Conservation (phyloP, 2,888 invertebrate species). For the Autographa gamma region DNA sequence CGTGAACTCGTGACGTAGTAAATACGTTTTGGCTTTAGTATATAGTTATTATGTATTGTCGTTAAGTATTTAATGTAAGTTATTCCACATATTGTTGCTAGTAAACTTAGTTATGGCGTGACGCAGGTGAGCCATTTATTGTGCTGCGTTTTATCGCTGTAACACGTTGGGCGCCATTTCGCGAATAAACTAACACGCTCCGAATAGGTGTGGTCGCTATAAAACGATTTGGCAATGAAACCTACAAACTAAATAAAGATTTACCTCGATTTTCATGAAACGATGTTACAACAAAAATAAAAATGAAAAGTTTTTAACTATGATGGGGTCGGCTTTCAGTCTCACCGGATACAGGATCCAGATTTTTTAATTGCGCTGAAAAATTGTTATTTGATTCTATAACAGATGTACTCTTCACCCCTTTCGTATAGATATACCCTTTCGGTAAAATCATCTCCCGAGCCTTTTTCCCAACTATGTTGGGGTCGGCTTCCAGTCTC, state of each 20-base stretch:
- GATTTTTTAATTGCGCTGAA: too few species aligned
- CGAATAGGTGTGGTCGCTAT: constrained; percentile 25
- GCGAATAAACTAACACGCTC: constrained; percentile 11
- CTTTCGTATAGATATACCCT: too few species aligned
- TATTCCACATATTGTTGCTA: constrained; percentile 10
- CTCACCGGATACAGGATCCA: too few species aligned
- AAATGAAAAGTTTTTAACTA: constrained; percentile 20
- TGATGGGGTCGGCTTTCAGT: too few species aligned
- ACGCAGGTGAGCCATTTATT: constrained; percentile 43
- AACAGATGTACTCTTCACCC: too few species aligned
- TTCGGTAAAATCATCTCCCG: too few species aligned
- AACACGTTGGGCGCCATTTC: constrained; percentile 46
- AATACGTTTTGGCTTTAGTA: constrained; percentile 33
- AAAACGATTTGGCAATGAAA: constrained; percentile 47
- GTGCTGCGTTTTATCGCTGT: constrained; percentile 24
- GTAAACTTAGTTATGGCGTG: constrained; percentile 29
- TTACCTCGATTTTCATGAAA: constrained; percentile 38
- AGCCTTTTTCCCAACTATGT: too few species aligned
- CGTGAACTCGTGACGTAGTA: constrained; percentile 33
- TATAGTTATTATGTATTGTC: constrained; percentile 13
- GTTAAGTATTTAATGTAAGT: constrained; percentile 21
- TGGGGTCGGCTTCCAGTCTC: too few species aligned
- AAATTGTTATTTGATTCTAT: too few species aligned
- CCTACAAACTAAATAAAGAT: constrained; percentile 48
- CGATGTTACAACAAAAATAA: constrained; percentile 30